phyloP scores from a whole-genome alignment of 2,113 vertebrate genomes.

The Clupea harengus region DNA sequence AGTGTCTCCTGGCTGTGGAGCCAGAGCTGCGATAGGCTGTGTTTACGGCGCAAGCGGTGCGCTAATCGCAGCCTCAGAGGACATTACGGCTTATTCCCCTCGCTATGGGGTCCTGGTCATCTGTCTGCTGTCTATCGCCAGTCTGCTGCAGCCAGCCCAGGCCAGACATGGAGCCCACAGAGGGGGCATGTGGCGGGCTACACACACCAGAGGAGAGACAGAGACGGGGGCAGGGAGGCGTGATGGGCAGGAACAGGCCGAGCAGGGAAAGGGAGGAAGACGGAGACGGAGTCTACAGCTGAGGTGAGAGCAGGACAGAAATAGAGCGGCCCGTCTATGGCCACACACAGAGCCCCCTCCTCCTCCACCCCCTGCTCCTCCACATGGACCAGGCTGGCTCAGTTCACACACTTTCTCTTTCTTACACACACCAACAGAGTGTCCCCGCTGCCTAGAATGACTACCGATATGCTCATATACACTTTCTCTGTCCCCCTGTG shows the following conservation, averaged over 20 bases:
- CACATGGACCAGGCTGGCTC: not conserved
- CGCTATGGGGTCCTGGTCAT: not conserved
- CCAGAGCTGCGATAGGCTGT: not conserved
- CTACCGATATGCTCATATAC: not conserved
- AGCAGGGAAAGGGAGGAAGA: not conserved
- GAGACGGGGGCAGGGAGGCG: not conserved
- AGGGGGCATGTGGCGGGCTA: not conserved
- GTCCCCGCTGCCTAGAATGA: not conserved
- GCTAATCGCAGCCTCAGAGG: conserved; percentile 5
- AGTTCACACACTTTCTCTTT: not conserved
- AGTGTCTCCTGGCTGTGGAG: not conserved
- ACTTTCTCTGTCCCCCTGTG: not conserved
- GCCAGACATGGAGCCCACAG: not conserved
- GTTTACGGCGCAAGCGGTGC: not conserved
- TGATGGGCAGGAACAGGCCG: too few species aligned
- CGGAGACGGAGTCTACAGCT: not conserved
- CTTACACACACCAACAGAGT: not conserved
- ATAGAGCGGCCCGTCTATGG: not conserved
- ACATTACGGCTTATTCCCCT: not conserved
- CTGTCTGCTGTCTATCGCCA: conserved; percentile 1
- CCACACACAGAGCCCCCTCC: not conserved
- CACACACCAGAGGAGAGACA: not conserved
- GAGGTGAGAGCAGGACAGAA: not conserved
- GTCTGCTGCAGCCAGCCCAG: not conserved
- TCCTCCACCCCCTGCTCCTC: not conserved